Conservation (phyloP, 2,797 vertebrate species). For the Xerus rutilus region DNA sequence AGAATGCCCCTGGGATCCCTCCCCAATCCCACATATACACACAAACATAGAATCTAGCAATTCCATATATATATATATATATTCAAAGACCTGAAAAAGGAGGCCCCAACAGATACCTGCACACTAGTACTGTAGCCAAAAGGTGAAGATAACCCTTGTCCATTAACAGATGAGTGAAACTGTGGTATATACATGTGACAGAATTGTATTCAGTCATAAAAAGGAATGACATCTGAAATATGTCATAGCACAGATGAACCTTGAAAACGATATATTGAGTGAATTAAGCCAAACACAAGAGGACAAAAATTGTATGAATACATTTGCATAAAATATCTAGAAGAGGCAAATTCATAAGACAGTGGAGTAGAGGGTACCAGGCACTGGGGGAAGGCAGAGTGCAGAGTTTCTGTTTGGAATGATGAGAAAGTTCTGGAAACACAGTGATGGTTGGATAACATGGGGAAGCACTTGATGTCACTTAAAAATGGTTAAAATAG, state of each 20-base stretch:
- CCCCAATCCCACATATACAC: too few relatives aligned
- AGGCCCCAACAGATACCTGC: fast-evolving
- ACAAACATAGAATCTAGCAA: neutral
- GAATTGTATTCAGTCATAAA: neutral
- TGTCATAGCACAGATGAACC: neutral
- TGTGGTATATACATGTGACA: fast-evolving
- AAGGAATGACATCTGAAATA: neutral
- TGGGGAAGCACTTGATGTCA: neutral
- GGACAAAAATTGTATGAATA: neutral
- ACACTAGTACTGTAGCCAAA: neutral
- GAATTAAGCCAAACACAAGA: neutral
- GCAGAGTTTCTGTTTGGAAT: neutral
- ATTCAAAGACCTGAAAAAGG: neutral
- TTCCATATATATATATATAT: too few relatives aligned
- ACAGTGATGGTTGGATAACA: neutral
- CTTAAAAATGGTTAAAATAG: neutral
- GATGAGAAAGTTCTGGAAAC: neutral
- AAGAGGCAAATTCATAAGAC: neutral
- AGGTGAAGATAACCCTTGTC: neutral
- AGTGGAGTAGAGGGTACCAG: neutral
- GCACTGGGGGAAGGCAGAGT: too few relatives aligned
- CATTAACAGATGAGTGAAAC: too few relatives aligned
- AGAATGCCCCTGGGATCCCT: too few relatives aligned
- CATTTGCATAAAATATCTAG: neutral
- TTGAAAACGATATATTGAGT: neutral